These are phyloP conservation scores for Siniperca knerii DNA, from an alignment of 2,113 vertebrate genomes.

Conservation along the genomic window DNA sequence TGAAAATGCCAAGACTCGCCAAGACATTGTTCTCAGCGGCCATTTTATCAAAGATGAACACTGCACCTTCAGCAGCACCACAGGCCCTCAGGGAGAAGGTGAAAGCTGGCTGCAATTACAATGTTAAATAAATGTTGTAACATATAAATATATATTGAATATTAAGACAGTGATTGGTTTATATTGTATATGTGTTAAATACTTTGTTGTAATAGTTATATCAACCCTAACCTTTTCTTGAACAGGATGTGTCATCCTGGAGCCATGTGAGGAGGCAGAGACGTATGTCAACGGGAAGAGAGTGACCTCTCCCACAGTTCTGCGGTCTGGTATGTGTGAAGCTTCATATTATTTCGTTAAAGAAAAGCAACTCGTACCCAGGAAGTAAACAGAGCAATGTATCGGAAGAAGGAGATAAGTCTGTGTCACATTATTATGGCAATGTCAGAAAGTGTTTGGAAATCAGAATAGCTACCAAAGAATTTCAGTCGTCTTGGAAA, in stretches of 20 bases:
- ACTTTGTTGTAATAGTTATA: background rate
- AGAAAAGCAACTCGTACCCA: background rate
- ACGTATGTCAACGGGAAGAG: slow-evolving; percentile 97
- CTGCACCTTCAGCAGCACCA: slow-evolving; percentile 94
- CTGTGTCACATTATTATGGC: background rate
- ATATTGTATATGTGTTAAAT: background rate
- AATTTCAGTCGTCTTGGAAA: background rate
- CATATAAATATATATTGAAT: background rate
- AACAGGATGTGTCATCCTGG: slow-evolving; percentile 87
- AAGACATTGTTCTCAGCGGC: slow-evolving; percentile 97
- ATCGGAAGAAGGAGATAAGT: background rate
- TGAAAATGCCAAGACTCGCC: slow-evolving; percentile 92
- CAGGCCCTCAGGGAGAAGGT: slow-evolving; percentile 89
- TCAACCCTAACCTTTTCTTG: slow-evolving; percentile 2
- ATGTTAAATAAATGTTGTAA: background rate
- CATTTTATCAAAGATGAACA: slow-evolving; percentile 98
- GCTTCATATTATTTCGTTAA: background rate
- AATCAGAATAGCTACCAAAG: no score
- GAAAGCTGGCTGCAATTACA: slow-evolving; percentile 15
- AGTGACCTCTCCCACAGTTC: slow-evolving; percentile 90
- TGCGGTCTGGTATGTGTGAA: slow-evolving; percentile 89
- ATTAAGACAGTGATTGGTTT: background rate
- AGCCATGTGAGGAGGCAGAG: slow-evolving; percentile 94
- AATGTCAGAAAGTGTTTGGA: background rate
- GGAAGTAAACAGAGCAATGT: background rate